These are phyloP conservation scores for Polyodon spathula DNA, from an alignment of 2,113 vertebrate species.

Conservation along the genomic window DNA sequence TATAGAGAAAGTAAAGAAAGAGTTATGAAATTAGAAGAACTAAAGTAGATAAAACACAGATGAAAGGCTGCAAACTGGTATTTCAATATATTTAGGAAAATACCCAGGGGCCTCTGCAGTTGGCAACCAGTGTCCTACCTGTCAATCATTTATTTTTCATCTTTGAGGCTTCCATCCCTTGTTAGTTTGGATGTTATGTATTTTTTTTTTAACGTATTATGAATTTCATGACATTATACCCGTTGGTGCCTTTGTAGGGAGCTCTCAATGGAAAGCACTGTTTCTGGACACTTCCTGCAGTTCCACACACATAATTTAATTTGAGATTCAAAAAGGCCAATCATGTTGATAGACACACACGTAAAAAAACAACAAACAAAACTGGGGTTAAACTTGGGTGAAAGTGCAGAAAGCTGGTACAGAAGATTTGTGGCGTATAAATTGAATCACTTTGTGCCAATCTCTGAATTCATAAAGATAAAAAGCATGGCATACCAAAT, in stretches of 20 bases:
- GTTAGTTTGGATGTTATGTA: conserved; percentile 23
- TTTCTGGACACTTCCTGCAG: conserved; percentile 21
- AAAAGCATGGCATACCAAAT: no score
- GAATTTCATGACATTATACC: conserved; percentile 16
- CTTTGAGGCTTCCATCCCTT: conserved; percentile 23
- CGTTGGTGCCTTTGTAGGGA: conserved; percentile 8
- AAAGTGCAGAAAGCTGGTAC: no score
- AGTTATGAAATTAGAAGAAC: conserved; percentile 12
- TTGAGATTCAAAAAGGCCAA: conserved; percentile 11
- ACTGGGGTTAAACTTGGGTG: no score
- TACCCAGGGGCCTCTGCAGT: conserved; percentile 14
- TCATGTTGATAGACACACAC: background rate
- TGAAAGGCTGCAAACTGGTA: conserved; percentile 23
- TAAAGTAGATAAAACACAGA: conserved; percentile 24
- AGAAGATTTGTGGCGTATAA: no score
- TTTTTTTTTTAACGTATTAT: conserved; percentile 16
- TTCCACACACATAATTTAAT: conserved; percentile 13
- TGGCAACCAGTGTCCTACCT: conserved; percentile 24
- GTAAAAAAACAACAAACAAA: no score
- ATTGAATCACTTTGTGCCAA: no score
- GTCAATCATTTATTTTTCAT: conserved; percentile 36
- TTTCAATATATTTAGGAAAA: conserved; percentile 27
- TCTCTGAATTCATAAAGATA: no score
- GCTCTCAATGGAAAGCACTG: conserved; percentile 14
- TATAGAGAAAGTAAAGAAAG: background rate